These are phyloP conservation scores for Zenarchopterus dispar DNA, from an alignment of 2,797 vertebrate genomes.

Conservation along the genomic window DNA sequence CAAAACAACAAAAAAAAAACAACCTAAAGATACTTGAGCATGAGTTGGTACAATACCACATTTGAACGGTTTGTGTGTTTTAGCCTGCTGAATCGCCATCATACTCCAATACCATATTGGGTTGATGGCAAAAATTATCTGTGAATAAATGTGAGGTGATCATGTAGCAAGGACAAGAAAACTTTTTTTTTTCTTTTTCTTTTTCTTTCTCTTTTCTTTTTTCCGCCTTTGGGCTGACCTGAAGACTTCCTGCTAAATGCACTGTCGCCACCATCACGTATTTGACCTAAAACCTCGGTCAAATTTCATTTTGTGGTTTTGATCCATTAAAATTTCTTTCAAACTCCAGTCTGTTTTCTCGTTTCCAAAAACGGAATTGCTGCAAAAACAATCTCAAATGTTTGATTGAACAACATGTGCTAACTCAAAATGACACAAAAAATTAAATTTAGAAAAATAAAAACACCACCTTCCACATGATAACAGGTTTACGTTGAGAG, in stretches of 20 bases:
- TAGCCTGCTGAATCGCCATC: constrained; percentile 30
- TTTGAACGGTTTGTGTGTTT: constrained; percentile 21
- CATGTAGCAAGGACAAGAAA: constrained; percentile 27
- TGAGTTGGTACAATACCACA: constrained; percentile 13
- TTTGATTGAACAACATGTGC: not conserved
- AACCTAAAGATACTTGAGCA: not conserved
- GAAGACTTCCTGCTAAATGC: constrained; percentile 17
- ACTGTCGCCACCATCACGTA: constrained; percentile 14
- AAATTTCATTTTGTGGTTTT: constrained; percentile 33
- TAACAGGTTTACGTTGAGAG: not conserved
- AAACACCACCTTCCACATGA: too few relatives aligned
- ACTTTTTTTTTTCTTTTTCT: constrained; percentile 5
- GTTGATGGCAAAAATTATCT: constrained; percentile 39
- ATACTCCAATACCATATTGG: constrained; percentile 6
- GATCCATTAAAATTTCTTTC: constrained; percentile 61
- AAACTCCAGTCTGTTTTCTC: constrained; percentile 20
- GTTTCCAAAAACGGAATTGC: not conserved
- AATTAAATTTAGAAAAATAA: too few relatives aligned
- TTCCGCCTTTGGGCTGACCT: constrained; percentile 6
- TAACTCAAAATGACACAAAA: too few relatives aligned
- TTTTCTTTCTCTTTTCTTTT: too few relatives aligned
- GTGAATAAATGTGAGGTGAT: constrained; percentile 26
- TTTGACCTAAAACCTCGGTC: constrained; percentile 7
- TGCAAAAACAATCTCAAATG: not conserved
- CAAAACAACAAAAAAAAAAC: too few relatives aligned